Base-by-base conservation (phyloP, 2,888 invertebrate species). In the Nomada goodeniana region DNA sequence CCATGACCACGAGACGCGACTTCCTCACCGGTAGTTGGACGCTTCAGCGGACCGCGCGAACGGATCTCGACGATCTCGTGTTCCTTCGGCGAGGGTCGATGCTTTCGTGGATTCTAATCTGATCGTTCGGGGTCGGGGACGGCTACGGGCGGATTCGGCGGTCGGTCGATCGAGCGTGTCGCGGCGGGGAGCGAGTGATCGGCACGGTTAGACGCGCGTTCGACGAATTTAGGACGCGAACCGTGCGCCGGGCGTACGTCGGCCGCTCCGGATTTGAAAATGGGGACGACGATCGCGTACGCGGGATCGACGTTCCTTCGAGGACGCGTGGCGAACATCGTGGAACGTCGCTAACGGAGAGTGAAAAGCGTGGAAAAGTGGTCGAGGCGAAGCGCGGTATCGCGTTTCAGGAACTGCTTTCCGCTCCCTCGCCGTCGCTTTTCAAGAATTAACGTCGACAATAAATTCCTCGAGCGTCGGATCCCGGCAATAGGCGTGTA, bases 401-500 rank as follows among this genome's bases (percentile, higher is more conserved):
- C 80, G 74, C 81, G 80, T 81, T 81, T 73, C 80, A 74, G 23
- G 11, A 53, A 59, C 42, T 55, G 15, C 72, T 53, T 36, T 60
- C 64, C 57, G 50, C 53, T 29, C 47, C 55, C 20, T 57, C 36
- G 80, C 65, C 77, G 70, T 75, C 83, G 78, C 67, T 86, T 86
- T 86, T 83, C 80, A 78, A 79, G 84, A 88, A 82, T 86, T 88
- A 88, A 87, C 81, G 88, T 70, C 82, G 61, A 73, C 77, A 82
- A 92, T 92, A 91, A 90, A 90, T 91, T 92, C 80, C 72, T 68
- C 90, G 90, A 87, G 87, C 86, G 71, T n/a, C 29, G 59, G 76
- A 82, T 64, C 68, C 74, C 73, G 83, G 88, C 86, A 91, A 92
- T 92, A 92, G 92, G 91, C 92, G 93, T 92, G 91, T 93, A 92